Base-by-base conservation (phyloP, 2,797 vertebrate species). In the Nothura maculosa region DNA sequence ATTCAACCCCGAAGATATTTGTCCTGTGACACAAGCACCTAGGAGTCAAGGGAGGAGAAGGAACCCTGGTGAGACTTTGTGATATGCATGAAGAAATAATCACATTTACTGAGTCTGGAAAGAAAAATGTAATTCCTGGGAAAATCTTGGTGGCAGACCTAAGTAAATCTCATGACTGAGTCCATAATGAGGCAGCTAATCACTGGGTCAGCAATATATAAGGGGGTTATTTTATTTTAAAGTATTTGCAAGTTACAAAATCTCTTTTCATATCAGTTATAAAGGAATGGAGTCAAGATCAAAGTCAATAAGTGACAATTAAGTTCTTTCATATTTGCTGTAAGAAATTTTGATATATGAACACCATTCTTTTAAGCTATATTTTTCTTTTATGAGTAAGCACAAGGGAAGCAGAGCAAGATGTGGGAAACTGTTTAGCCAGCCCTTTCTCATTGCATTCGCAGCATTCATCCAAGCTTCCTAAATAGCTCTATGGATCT, bases 1-100 rank as follows among this genome's bases (percentile, higher is more conserved):
- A 45, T 10, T 8, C 36, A 78, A 3, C 3, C 6, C 19, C 5
- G 1, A 2, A 64, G 58, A 28, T n/a, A 42, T 68, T 60, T 20
- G 9, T 43, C 48, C n/a, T 3, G 1, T 68, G n/a, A n/a, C 1
- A 1, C 43, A 24, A 61, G 17, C 7, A 12, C 0, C 0, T 21
- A 9, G 22, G 43, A 10, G 38, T 12, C 8, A 76, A 66, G 19
- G 42, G 27, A 57, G 34, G 6, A 12, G 9, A 1, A 52, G 12
- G 15, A 32, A 27, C 5, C 64, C 45, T 62, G 27, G 62, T 22
- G 54, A 58, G 27, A 20, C 10, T 81, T 79, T 81, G 38, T 84
- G 60, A 43, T 24, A 36, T 60, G 28, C 1, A 5, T 47, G 34
- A 88, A 36, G 52, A 67, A 76, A 40, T 73, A 62, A 79, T 68